Evolutionary conservation across 1,140 invertebrate species (phyloP).

Genomic region (Papilio dardanus): DNA sequence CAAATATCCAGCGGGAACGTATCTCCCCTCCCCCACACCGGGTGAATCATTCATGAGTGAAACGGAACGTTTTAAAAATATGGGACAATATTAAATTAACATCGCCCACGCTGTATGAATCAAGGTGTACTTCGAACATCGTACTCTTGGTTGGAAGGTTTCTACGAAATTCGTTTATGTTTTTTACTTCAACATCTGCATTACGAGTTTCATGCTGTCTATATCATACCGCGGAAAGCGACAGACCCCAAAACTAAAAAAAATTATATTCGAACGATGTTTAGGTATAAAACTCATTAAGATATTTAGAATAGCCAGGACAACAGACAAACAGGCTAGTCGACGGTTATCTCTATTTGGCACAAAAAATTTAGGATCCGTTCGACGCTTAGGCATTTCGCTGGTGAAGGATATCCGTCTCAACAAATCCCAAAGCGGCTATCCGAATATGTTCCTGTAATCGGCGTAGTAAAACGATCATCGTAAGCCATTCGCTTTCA

Average conservation of each 20-base stretch:
- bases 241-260: too few species aligned
- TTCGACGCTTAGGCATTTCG: background rate
- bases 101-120: background rate
- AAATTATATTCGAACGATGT: too few species aligned
- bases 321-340: background rate
- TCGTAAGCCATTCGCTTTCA: background rate
- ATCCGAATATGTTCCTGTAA: background rate
- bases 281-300: too few species aligned
- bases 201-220: background rate
- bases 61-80: constrained; percentile 18
- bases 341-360: too few species aligned
- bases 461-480: constrained; percentile 6
- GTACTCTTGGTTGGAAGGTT: background rate
- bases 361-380: too few species aligned
- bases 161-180: too few species aligned
- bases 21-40: background rate
- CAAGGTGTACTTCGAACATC: background rate
- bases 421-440: background rate
- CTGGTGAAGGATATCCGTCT: background rate
- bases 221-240: too few species aligned
- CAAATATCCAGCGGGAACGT: background rate
- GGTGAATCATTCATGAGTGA: constrained; percentile 23
- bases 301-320: background rate
- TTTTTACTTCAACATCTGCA: background rate
- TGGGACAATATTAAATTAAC: constrained; percentile 8